A percentile compares a stretch with the other conserved stretches of the same genome.
Evolutionary conservation across 2,113 vertebrate species (phyloP).

Genomic region (Lichenostomus cassidix): DNA sequence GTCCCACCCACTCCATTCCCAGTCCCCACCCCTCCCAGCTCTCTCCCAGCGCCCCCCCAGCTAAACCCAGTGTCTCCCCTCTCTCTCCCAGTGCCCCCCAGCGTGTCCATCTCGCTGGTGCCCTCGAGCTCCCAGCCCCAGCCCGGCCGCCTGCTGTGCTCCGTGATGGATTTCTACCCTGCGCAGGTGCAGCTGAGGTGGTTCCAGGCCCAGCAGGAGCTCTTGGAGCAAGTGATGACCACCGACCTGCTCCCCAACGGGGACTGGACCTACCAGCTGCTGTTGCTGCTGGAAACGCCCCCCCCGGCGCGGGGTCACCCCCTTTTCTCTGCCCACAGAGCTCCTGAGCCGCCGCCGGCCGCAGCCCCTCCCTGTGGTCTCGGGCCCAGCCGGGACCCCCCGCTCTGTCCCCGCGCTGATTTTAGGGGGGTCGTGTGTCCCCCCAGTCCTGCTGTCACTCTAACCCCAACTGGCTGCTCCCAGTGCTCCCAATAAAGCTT

Average conservation of each 20-base stretch:
- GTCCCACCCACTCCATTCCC: background rate
- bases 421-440: too few species aligned
- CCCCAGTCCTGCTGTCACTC: too few species aligned
- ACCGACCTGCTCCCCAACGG: background rate
- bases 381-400: too few species aligned
- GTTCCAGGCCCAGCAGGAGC: background rate
- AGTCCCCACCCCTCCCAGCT: too few species aligned
- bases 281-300: background rate
- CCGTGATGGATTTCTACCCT: background rate
- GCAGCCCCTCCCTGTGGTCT: too few species aligned
- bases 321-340: background rate
- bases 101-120: background rate
- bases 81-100: background rate
- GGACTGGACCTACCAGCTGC: slow-evolving; percentile 14
- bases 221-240: background rate
- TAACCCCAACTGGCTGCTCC: too few species aligned
- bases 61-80: background rate
- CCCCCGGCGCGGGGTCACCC: background rate
- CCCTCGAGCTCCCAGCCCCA: background rate
- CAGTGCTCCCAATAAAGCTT: too few species aligned
- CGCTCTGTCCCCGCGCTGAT: too few species aligned
- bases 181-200: background rate
- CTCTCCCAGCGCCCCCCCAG: background rate
- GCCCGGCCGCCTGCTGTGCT: background rate
- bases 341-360: background rate